These are phyloP conservation scores for Platygyra sinensis DNA, from an alignment of 64 coral and sea anemone genomes.

Conservation along the genomic window DNA sequence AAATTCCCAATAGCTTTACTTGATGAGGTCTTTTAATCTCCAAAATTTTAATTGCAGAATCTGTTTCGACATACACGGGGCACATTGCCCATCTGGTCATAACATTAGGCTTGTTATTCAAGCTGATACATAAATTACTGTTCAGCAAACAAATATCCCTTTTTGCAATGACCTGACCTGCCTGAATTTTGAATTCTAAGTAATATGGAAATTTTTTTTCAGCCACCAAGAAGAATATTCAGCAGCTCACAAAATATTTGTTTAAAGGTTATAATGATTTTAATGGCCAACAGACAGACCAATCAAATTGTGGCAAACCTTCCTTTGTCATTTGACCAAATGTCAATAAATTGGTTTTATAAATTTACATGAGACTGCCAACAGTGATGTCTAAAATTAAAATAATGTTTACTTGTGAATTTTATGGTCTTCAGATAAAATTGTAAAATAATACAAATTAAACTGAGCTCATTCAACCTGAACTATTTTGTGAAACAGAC, in stretches of 20 bases:
- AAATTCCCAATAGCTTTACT: not conserved
- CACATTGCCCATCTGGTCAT: constrained; percentile 16
- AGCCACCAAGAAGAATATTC: not conserved
- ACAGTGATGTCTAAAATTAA: not conserved
- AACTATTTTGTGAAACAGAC: too few relatives aligned
- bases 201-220: not conserved
- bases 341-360: not conserved
- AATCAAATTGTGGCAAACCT: not conserved
- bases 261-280: not conserved
- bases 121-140: not conserved
- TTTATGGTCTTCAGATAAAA: not conserved
- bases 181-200: not conserved
- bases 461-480: too few relatives aligned
- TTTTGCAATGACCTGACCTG: not conserved
- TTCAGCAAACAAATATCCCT: not conserved
- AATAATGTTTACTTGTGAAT: not conserved
- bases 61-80: not conserved
- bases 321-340: not conserved
- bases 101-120: not conserved
- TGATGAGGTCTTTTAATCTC: not conserved
- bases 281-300: not conserved
- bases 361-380: constrained; percentile 13
- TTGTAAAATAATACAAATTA: too few relatives aligned
- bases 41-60: not conserved
- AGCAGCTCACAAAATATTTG: not conserved